Evolutionary conservation across 1,140 invertebrate species (phyloP).

Genomic region (Drosophila equinoxialis): DNA sequence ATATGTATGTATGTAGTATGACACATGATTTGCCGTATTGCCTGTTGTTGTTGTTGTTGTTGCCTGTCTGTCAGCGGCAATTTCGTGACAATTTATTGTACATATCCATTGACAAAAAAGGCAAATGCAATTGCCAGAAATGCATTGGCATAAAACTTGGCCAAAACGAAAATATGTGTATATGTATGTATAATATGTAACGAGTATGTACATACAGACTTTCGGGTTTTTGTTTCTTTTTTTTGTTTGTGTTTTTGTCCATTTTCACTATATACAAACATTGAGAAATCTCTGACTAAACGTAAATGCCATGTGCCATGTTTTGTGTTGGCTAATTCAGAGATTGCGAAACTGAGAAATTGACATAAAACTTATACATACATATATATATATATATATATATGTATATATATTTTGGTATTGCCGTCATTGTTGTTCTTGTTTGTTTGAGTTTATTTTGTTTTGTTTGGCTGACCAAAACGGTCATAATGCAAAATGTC

Average conservation of each 20-base stretch:
- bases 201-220: not conserved
- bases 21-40: constrained; percentile 40
- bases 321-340: constrained; percentile 65
- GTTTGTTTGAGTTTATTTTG: constrained; percentile 18
- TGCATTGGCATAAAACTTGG: constrained; percentile 50
- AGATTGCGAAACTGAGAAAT: constrained; percentile 60
- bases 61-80: constrained; percentile 24
- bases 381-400: not conserved
- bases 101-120: constrained; percentile 71
- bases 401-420: not conserved
- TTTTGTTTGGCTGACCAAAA: constrained; percentile 47
- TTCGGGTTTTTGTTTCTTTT: constrained; percentile 32
- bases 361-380: constrained; percentile 34
- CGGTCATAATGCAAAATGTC: constrained; percentile 70
- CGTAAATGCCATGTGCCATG: constrained; percentile 58
- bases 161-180: constrained; percentile 23
- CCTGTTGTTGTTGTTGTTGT: constrained; percentile 10
- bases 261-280: constrained; percentile 17
- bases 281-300: constrained; percentile 30
- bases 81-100: constrained; percentile 76
- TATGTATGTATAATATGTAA: not conserved
- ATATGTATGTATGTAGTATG: constrained; percentile 30
- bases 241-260: constrained; percentile 5
- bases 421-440: not conserved
- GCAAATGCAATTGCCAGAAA: constrained; percentile 66